Percentiles rank a stretch among this genome's conserved stretches.
Evolutionary conservation across 2,888 invertebrate genomes (phyloP).

Genomic region (Sinodicranocentrus sp.): DNA sequence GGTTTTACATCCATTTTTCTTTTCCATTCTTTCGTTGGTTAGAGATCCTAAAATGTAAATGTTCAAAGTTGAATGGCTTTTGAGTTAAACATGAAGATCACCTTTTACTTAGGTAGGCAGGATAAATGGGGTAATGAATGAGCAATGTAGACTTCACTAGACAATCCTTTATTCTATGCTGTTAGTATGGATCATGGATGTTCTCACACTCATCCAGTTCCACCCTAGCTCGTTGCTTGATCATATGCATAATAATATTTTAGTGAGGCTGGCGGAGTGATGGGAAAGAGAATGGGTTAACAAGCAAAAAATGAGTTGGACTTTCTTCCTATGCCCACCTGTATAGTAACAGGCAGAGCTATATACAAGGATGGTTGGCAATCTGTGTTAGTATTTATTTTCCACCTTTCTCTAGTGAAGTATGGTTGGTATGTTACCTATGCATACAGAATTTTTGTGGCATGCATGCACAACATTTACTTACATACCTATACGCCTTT

Average conservation of each 20-base stretch:
- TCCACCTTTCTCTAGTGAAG: constrained; percentile 5
- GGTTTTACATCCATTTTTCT: neutral
- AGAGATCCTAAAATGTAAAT: constrained; percentile 29
- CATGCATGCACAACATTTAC: neutral
- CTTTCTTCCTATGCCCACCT: too few species aligned
- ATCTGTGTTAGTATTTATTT: neutral
- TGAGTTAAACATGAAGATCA: neutral
- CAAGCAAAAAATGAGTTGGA: constrained; percentile 7
- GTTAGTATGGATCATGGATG: constrained; percentile 32
- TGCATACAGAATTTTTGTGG: neutral
- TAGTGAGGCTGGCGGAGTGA: constrained; percentile 11
- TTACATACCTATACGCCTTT: neutral
- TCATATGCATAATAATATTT: constrained; percentile 46
- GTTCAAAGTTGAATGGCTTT: constrained; percentile 44
- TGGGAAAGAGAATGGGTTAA: constrained; percentile 26
- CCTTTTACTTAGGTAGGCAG: neutral
- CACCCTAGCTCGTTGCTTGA: neutral
- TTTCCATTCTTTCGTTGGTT: neutral
- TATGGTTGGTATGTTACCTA: too few species aligned
- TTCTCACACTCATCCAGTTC: constrained; percentile 22
- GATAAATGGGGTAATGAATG: constrained; percentile 43
- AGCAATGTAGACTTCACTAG: constrained; percentile 11
- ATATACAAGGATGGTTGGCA: too few species aligned
- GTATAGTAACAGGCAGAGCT: too few species aligned
- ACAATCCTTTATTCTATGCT: constrained; percentile 4